Evolutionary conservation across 1,140 invertebrate species (phyloP).

Genomic region (Zaprionus nigranus): DNA sequence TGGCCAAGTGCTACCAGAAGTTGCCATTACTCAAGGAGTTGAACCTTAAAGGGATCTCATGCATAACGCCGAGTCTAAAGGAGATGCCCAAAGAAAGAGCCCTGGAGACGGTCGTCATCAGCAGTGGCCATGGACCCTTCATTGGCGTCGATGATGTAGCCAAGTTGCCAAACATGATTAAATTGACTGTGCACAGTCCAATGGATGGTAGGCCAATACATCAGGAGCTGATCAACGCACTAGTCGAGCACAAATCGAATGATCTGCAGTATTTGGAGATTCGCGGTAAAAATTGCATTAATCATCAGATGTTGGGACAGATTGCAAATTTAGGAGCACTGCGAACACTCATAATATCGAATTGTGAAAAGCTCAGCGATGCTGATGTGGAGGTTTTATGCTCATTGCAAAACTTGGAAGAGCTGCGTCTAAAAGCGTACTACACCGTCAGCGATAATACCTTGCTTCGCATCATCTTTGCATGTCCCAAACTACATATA

Average conservation of each 20-base stretch:
- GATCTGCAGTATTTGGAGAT: constrained; percentile 47
- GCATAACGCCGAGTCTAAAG: background rate
- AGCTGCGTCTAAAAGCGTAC: constrained; percentile 23
- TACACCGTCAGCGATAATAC: background rate
- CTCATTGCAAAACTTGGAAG: constrained; percentile 26
- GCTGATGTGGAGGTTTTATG: constrained; percentile 1
- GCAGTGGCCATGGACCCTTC: background rate
- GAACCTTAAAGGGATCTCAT: constrained; percentile 7
- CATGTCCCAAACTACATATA: constrained; percentile 36
- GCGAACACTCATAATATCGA: constrained; percentile 12
- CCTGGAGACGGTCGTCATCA: constrained; percentile 38
- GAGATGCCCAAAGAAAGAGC: background rate
- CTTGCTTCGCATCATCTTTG: constrained; percentile 28
- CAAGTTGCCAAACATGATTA: constrained; percentile 46
- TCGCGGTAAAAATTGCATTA: background rate
- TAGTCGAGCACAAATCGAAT: constrained; percentile 20
- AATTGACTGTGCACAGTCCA: background rate
- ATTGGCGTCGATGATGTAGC: constrained; percentile 39
- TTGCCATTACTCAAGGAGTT: constrained; percentile 46
- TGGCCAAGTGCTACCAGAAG: background rate
- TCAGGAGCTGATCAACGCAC: constrained; percentile 12
- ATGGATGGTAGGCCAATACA: background rate
- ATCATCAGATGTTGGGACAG: background rate
- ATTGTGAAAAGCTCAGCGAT: background rate
- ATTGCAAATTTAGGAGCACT: constrained; percentile 33